Evolutionary conservation across 1,140 invertebrate genomes (phyloP).

Genomic region (Bombus terrestris): DNA sequence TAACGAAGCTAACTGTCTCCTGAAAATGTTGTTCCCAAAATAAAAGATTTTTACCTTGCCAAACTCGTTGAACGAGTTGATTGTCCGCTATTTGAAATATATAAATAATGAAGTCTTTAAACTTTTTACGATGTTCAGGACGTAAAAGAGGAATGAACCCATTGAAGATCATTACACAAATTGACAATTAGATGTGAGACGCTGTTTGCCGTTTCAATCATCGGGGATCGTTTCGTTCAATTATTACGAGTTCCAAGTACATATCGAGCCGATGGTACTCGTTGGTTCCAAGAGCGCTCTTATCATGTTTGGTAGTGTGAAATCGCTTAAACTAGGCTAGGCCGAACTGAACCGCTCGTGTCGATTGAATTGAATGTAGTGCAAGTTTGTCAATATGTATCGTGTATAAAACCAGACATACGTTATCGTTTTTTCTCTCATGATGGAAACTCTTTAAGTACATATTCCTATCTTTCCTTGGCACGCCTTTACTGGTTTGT

Average conservation of each 20-base stretch:
- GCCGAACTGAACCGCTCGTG: background rate
- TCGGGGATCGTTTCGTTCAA: constrained; percentile 22
- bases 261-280: too few relatives aligned
- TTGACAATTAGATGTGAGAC: constrained; percentile 56
- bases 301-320: constrained; percentile 8
- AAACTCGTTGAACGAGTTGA: constrained; percentile 1
- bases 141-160: constrained; percentile 22
- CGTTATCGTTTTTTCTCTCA: background rate
- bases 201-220: constrained; percentile 40
- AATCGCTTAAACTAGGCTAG: background rate
- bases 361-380: background rate
- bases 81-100: constrained; percentile 31
- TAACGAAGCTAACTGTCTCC: background rate
- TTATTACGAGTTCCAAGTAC: constrained; percentile 28
- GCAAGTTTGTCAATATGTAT: constrained; percentile 3
- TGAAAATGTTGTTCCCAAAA: background rate
- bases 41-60: background rate
- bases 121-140: constrained; percentile 12
- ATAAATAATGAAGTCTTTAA: constrained; percentile 15
- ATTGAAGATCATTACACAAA: constrained; percentile 46
- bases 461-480: background rate
- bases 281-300: background rate
- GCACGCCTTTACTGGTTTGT: background rate
- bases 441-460: background rate
- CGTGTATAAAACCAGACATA: background rate